These are phyloP conservation scores for Polyodon spathula DNA, from an alignment of 2,113 vertebrate species.

Conservation along the genomic window DNA sequence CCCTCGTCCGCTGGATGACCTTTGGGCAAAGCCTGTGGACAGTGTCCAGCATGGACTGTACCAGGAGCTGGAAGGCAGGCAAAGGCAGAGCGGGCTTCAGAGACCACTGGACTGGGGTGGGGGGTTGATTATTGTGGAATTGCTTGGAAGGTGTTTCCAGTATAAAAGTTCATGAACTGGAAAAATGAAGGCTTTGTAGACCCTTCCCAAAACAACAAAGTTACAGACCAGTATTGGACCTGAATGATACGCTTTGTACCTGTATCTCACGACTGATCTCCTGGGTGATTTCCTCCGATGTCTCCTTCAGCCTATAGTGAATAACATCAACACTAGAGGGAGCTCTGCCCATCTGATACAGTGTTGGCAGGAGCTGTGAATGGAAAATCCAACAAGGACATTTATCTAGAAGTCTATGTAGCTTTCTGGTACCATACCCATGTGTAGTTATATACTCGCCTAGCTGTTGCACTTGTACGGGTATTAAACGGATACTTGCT, in stretches of 20 bases:
- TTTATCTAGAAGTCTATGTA: not conserved
- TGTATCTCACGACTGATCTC: conserved; percentile 63
- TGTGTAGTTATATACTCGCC: too few relatives aligned
- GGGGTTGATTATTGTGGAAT: too few relatives aligned
- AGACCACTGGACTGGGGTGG: too few relatives aligned
- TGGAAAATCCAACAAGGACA: not conserved
- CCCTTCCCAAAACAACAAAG: too few relatives aligned
- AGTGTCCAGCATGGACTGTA: conserved; percentile 48
- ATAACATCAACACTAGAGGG: conserved; percentile 56
- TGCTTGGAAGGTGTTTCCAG: too few relatives aligned
- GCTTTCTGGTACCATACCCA: too few relatives aligned
- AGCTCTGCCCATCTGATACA: conserved; percentile 59
- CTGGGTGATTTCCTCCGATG: conserved; percentile 46
- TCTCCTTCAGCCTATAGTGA: conserved; percentile 57
- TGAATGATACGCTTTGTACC: conserved; percentile 44
- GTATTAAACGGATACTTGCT: too few relatives aligned
- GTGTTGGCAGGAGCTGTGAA: conserved; percentile 65
- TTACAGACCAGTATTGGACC: too few relatives aligned
- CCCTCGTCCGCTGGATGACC: conserved; percentile 52
- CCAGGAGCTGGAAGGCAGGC: conserved; percentile 60
- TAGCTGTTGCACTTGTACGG: too few relatives aligned
- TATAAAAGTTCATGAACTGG: too few relatives aligned
- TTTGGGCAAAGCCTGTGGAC: conserved; percentile 52
- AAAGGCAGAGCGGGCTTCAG: too few relatives aligned
- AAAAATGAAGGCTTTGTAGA: too few relatives aligned